These are phyloP conservation scores for Alligator mississippiensis DNA, from an alignment of 2,113 vertebrate genomes.

Conservation along the genomic window DNA sequence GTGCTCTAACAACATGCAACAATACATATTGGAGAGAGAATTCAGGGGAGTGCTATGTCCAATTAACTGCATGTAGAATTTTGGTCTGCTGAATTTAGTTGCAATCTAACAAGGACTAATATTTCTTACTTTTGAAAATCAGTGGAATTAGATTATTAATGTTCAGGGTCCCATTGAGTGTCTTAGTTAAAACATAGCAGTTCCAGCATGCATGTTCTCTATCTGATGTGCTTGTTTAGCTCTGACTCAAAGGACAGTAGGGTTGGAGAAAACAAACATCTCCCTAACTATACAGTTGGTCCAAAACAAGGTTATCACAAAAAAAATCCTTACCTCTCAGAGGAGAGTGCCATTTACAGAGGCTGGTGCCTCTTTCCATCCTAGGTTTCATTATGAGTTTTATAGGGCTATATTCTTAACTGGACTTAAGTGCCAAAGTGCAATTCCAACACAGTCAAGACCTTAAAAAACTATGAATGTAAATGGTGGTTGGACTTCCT, in stretches of 20 bases:
- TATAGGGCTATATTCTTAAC: not conserved
- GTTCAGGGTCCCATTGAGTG: not conserved
- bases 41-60: not conserved
- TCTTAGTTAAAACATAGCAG: not conserved
- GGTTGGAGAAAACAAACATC: too few species aligned
- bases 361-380: not conserved
- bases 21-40: not conserved
- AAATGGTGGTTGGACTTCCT: too few species aligned
- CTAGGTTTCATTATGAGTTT: slow-evolving; percentile 28
- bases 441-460: too few species aligned
- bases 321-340: not conserved
- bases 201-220: slow-evolving; percentile 4
- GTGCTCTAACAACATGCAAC: not conserved
- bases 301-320: too few species aligned
- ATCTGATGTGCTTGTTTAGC: not conserved
- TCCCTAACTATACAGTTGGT: too few species aligned
- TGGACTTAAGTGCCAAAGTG: too few species aligned
- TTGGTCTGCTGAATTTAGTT: not conserved
- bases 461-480: too few species aligned
- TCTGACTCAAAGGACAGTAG: slow-evolving; percentile 36
- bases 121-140: not conserved
- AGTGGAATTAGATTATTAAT: not conserved
- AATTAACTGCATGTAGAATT: not conserved
- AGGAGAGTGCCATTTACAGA: slow-evolving; percentile 29
- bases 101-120: not conserved